phyloP scores from a whole-genome alignment of 2,888 invertebrate species.

The Tetragnatha montana region DNA sequence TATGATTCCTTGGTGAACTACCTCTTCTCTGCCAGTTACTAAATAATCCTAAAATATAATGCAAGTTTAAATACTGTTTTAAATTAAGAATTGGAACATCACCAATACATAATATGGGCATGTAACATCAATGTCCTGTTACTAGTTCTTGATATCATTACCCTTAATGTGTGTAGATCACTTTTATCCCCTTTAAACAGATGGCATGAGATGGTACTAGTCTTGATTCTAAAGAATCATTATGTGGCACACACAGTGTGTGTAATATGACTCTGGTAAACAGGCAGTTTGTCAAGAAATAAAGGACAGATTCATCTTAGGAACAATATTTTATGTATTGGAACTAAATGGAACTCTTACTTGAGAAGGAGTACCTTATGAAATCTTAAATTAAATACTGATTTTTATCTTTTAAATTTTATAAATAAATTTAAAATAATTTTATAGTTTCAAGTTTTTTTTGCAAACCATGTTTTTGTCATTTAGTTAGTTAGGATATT shows the following conservation, averaged over 20 bases:
- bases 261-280: background rate
- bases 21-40: background rate
- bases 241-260: slow-evolving; percentile 51
- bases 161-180: background rate
- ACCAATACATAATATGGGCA: slow-evolving; percentile 14
- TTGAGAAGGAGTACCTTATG: too few relatives aligned
- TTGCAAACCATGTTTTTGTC: too few relatives aligned
- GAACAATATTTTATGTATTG: too few relatives aligned
- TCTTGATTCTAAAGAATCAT: slow-evolving; percentile 31
- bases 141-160: background rate
- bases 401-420: too few relatives aligned
- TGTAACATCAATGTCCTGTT: background rate
- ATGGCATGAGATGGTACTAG: slow-evolving; percentile 22
- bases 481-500: too few relatives aligned
- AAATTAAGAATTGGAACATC: slow-evolving; percentile 22
- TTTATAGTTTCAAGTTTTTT: too few relatives aligned
- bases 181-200: background rate
- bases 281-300: too few relatives aligned
- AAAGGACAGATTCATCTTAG: too few relatives aligned
- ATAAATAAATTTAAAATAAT: too few relatives aligned
- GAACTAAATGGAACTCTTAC: too few relatives aligned
- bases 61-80: slow-evolving; percentile 8
- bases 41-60: background rate
- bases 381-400: too few relatives aligned
- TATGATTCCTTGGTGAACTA: too few relatives aligned